Percentiles rank a stretch among this genome's conserved stretches.
Evolutionary conservation across 1,140 invertebrate genomes (phyloP).

Genomic region (Proctacanthus coquilletti): DNA sequence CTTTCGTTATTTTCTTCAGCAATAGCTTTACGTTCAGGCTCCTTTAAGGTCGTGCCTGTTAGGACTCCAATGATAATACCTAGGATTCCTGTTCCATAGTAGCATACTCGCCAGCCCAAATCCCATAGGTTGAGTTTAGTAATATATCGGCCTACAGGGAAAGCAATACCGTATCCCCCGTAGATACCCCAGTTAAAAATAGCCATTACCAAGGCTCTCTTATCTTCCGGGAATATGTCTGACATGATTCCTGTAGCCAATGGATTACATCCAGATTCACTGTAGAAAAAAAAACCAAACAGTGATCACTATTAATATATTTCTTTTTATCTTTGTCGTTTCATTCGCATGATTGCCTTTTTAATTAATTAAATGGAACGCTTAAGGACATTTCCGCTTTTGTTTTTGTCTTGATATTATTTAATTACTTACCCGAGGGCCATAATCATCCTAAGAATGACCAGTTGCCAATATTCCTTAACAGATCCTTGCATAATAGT

Average conservation of each 20-base stretch:
- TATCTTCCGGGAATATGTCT: constrained; percentile 67
- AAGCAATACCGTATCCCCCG: constrained; percentile 82
- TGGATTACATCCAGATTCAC: constrained; percentile 80
- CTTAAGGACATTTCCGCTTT: too few relatives aligned
- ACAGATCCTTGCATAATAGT: constrained; percentile 71
- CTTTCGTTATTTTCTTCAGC: constrained; percentile 41
- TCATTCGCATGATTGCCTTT: too few relatives aligned
- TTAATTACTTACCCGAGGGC: constrained; percentile 52
- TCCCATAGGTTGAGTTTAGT: constrained; percentile 60
- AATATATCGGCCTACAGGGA: constrained; percentile 78
- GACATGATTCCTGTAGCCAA: constrained; percentile 70
- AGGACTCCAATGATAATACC: constrained; percentile 58
- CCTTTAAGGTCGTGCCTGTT: constrained; percentile 58
- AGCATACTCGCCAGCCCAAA: constrained; percentile 76
- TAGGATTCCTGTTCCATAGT: constrained; percentile 67
- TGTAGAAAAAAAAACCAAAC: constrained; percentile 18
- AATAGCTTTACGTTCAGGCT: constrained; percentile 57
- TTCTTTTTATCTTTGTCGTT: neutral
- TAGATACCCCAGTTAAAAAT: constrained; percentile 96
- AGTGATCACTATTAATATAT: neutral
- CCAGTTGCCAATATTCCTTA: constrained; percentile 79
- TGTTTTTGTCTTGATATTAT: neutral
- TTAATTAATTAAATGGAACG: too few relatives aligned
- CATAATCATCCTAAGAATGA: constrained; percentile 70
- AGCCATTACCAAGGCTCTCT: constrained; percentile 75